phyloP scores from a whole-genome alignment of 1,140 invertebrate species.

The Hyposmocoma kahamanoa region DNA sequence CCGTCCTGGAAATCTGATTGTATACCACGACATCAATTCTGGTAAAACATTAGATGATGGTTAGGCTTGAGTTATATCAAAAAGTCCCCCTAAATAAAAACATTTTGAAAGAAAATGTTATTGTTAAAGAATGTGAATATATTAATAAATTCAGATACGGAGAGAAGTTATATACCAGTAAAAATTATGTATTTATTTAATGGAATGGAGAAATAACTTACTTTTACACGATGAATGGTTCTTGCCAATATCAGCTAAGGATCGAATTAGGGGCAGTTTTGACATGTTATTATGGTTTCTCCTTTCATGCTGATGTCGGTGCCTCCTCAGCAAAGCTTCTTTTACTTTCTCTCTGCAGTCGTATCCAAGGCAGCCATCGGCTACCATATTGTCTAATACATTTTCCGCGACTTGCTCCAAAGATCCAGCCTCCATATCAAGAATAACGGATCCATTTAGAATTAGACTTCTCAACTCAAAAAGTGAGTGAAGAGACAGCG shows the following conservation, averaged over 20 bases:
- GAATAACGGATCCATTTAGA: conserved; percentile 91
- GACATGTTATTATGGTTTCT: conserved; percentile 86
- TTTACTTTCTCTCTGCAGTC: conserved; percentile 87
- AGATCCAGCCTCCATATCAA: conserved; percentile 91
- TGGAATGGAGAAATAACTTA: too few species aligned
- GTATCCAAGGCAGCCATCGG: conserved; percentile 82
- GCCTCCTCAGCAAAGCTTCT: conserved; percentile 91
- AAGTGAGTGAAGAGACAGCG: conserved; percentile 91
- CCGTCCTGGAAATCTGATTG: conserved; percentile 78
- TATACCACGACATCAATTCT: too few species aligned
- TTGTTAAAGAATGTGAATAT: too few species aligned
- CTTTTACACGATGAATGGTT: conserved; percentile 97
- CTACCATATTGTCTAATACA: conserved; percentile 93
- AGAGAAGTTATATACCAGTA: too few species aligned
- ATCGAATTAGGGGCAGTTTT: conserved; percentile 93
- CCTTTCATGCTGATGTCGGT: conserved; percentile 95
- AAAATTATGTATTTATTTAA: too few species aligned
- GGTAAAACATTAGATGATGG: too few species aligned
- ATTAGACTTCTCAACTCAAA: conserved; percentile 92
- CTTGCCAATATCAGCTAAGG: conserved; percentile 95
- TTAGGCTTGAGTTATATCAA: too few species aligned
- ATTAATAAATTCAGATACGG: too few species aligned
- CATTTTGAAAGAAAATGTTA: too few species aligned
- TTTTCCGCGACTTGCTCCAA: conserved; percentile 93
- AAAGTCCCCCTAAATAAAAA: too few species aligned